Conservation (phyloP, 1,140 invertebrate species). For the Akabosia matsudoensis region DNA sequence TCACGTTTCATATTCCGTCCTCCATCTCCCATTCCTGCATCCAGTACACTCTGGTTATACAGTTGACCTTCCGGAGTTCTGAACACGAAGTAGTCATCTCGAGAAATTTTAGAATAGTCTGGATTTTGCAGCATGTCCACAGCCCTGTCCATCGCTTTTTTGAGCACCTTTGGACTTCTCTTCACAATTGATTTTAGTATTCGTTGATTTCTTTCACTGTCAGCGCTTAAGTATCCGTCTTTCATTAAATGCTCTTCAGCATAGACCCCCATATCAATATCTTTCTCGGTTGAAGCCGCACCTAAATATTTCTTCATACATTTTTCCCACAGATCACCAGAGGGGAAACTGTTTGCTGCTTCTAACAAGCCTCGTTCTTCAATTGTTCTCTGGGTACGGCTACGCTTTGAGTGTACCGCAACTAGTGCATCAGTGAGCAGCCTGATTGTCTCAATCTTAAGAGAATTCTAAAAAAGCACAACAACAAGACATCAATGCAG, state of each 20-base stretch:
- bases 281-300: no score
- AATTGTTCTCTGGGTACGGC: constrained; percentile 2
- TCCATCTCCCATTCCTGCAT: constrained; percentile 63
- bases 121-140: constrained; percentile 62
- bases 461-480: no score
- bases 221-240: no score
- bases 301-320: no score
- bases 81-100: constrained; percentile 86
- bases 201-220: no score
- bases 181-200: constrained; percentile 54
- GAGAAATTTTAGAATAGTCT: constrained; percentile 63
- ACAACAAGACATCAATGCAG: no score
- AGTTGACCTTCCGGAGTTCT: constrained; percentile 82
- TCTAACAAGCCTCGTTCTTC: constrained; percentile 2
- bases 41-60: constrained; percentile 84
- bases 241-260: no score
- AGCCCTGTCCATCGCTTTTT: constrained; percentile 59
- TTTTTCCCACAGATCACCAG: no score
- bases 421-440: no score
- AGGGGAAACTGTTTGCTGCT: not conserved
- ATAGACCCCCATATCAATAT: no score
- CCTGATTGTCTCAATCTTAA: no score
- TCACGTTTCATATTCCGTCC: constrained; percentile 88
- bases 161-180: constrained; percentile 62
- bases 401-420: no score